A percentile compares a stretch with the other conserved stretches of the same genome.
phyloP scores from a whole-genome alignment of 2,888 invertebrate species.

The Mallateleia sp. region DNA sequence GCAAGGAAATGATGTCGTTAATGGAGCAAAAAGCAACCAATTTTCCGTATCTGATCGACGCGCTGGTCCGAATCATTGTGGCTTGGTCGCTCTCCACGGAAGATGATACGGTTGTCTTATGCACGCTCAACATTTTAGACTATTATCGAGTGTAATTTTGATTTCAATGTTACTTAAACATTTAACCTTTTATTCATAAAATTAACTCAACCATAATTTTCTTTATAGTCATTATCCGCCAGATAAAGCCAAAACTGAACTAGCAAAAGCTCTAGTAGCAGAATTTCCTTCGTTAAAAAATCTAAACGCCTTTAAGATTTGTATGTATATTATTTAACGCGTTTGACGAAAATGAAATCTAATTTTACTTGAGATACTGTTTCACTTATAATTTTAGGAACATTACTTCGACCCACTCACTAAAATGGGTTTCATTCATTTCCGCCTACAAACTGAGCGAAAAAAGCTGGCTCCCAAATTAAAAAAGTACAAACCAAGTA shows the following conservation, averaged over 20 bases:
- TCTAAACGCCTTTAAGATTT: conserved; percentile 29
- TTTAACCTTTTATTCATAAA: conserved; percentile 4
- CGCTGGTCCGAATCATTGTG: conserved; percentile 44
- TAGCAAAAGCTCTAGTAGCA: conserved; percentile 61
- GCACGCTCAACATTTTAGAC: conserved; percentile 8
- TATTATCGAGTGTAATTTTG: conserved; percentile 1
- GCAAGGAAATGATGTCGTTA: conserved; percentile 15
- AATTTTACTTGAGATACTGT: conserved; percentile 12
- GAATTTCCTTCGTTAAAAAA: conserved; percentile 64
- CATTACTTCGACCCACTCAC: conserved; percentile 55
- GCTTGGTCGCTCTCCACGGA: conserved; percentile 10
- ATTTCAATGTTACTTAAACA: no score
- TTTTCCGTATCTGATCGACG: conserved; percentile 44
- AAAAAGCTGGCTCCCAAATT: conserved; percentile 36
- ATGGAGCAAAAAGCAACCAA: conserved; percentile 11
- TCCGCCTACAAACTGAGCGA: conserved; percentile 44
- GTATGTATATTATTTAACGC: conserved; percentile 45
- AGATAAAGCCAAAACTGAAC: conserved; percentile 61
- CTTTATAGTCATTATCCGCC: conserved; percentile 53
- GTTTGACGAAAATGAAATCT: conserved; percentile 16
- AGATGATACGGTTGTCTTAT: conserved; percentile 7
- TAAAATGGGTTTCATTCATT: conserved; percentile 63
- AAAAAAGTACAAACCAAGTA: conserved; percentile 53
- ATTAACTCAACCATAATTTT: conserved; percentile 12
- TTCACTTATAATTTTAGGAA: conserved; percentile 43